Percentiles rank a stretch among this genome's conserved stretches.
Conservation (phyloP, 2,113 vertebrate species). For the Probosciger aterrimus region DNA sequence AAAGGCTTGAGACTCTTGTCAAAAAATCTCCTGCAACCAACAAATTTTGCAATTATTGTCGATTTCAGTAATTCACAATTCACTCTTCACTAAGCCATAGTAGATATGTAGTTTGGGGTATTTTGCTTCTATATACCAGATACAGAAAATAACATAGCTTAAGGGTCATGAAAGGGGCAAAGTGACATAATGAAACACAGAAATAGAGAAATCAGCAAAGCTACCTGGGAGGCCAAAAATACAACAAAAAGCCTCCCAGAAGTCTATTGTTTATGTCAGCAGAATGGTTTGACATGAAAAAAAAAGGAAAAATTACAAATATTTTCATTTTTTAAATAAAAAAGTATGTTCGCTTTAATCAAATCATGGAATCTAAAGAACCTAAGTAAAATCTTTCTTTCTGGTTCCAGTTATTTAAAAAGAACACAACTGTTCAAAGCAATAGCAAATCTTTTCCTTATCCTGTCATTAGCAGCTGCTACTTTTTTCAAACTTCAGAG, state of each 20-base stretch:
- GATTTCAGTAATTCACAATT: background rate
- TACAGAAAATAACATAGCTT: background rate
- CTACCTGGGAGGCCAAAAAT: background rate
- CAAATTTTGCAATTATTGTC: background rate
- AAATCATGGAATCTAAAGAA: background rate
- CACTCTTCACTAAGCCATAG: background rate
- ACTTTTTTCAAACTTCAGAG: background rate
- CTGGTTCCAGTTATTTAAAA: background rate
- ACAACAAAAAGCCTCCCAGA: background rate
- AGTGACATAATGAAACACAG: background rate
- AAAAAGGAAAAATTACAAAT: background rate
- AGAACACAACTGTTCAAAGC: background rate
- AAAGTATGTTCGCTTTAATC: background rate
- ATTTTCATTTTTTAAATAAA: background rate
- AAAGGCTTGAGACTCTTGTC: background rate
- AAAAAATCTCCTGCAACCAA: background rate
- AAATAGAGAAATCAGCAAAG: background rate
- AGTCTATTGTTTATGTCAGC: background rate
- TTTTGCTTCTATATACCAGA: background rate
- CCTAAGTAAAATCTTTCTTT: background rate
- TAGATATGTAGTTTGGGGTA: background rate
- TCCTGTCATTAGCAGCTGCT: background rate
- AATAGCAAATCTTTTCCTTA: background rate
- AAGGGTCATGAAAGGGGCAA: background rate
- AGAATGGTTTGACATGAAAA: background rate